phyloP scores from a whole-genome alignment of 37 sponge, comb jelly and placozoan species.

The Corticium candelabrum region DNA sequence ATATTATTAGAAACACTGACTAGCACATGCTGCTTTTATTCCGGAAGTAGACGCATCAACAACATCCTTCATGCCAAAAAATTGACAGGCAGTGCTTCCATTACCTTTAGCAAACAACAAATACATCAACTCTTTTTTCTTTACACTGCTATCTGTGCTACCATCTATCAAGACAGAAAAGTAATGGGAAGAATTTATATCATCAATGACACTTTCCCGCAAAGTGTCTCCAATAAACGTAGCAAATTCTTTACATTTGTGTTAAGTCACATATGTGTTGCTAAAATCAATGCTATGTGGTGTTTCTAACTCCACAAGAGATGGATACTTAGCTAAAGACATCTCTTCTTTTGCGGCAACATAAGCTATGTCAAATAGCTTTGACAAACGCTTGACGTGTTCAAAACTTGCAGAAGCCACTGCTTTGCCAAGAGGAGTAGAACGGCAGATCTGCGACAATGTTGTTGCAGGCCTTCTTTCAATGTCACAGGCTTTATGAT shows the following conservation, averaged over 20 bases:
- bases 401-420: too few species aligned
- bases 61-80: conserved; percentile 20
- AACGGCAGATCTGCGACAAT: too few species aligned
- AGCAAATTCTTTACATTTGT: conserved; percentile 16
- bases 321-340: not conserved
- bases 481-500: too few species aligned
- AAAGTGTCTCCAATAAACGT: conserved; percentile 16
- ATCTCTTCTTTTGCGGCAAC: not conserved
- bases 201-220: conserved; percentile 22
- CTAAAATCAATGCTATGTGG: not conserved
- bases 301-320: not conserved
- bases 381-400: too few species aligned
- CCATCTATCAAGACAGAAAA: conserved; percentile 29
- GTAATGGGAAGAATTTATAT: conserved; percentile 9
- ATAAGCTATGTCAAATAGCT: too few species aligned
- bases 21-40: conserved; percentile 6
- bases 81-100: conserved; percentile 20
- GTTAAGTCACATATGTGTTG: not conserved
- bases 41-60: conserved; percentile 18
- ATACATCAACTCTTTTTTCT: conserved; percentile 25
- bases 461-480: too few species aligned
- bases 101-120: conserved; percentile 11
- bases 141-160: conserved; percentile 11
- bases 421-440: too few species aligned
- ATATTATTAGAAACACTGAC: conserved; percentile 1